phyloP scores from a whole-genome alignment of 2,797 vertebrate species.

The Serranus cabrilla region DNA sequence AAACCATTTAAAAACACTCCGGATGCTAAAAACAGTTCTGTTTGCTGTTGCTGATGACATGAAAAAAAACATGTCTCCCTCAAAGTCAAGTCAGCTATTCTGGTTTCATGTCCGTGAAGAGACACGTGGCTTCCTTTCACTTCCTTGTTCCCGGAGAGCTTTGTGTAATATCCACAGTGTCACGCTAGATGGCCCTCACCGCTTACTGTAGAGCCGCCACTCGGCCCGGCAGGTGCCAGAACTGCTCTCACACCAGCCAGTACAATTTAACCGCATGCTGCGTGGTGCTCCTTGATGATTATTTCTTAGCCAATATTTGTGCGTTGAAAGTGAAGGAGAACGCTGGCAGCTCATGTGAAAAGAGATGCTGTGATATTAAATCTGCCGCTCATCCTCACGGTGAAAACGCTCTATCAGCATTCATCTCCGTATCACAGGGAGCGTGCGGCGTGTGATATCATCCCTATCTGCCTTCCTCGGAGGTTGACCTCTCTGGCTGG shows the following conservation, averaged over 20 bases:
- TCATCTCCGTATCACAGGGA: constrained; percentile 20
- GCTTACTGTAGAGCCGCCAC: constrained; percentile 31
- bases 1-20: constrained; percentile 1
- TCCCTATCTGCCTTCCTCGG: constrained; percentile 49
- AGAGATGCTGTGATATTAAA: neutral
- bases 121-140: constrained; percentile 44
- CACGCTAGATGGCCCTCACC: constrained; percentile 82
- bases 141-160: constrained; percentile 44
- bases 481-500: constrained; percentile 71
- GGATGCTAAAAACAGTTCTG: neutral
- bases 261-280: constrained; percentile 39
- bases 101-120: constrained; percentile 32
- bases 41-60: constrained; percentile 5
- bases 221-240: constrained; percentile 43
- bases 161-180: constrained; percentile 74
- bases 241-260: constrained; percentile 31
- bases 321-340: neutral
- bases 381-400: neutral
- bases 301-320: constrained; percentile 36
- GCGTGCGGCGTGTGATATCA: constrained; percentile 30
- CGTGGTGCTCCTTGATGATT: constrained; percentile 32
- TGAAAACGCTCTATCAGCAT: constrained; percentile 29
- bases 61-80: constrained; percentile 22
- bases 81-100: constrained; percentile 49
- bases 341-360: constrained; percentile 1